Conservation (phyloP, 2,888 invertebrate species). For the Phalera bucephala region DNA sequence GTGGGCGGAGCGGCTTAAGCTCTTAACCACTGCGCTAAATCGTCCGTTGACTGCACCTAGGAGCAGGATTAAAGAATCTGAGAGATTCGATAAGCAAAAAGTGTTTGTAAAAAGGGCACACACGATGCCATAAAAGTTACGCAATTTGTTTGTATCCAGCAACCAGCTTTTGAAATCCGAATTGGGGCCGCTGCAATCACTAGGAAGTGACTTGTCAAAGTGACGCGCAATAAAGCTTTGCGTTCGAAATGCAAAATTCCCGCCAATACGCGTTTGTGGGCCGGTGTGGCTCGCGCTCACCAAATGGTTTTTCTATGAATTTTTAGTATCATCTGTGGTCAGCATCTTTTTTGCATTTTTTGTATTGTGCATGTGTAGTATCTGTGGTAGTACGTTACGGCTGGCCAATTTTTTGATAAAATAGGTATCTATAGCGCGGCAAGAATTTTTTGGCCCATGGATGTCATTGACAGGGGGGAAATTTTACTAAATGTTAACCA, state of each 20-base stretch:
- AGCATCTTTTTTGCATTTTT: conserved; percentile 6
- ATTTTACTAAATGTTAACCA: too few relatives aligned
- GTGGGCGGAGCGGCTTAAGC: too few relatives aligned
- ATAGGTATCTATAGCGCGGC: too few relatives aligned
- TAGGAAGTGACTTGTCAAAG: conserved; percentile 56
- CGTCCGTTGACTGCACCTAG: too few relatives aligned
- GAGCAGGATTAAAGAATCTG: too few relatives aligned
- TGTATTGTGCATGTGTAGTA: background rate
- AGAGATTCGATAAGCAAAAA: background rate
- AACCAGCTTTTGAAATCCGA: conserved; percentile 50
- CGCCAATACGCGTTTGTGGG: conserved; percentile 31
- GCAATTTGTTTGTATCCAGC: conserved; percentile 51
- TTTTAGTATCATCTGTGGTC: conserved; percentile 24
- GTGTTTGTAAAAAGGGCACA: conserved; percentile 7
- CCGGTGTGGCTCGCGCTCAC: conserved; percentile 14
- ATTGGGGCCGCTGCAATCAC: conserved; percentile 42
- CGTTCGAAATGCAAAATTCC: conserved; percentile 40
- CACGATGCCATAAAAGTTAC: conserved; percentile 34
- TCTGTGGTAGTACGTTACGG: too few relatives aligned
- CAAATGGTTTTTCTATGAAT: conserved; percentile 25
- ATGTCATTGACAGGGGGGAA: too few relatives aligned
- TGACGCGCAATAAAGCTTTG: conserved; percentile 50
- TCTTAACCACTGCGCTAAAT: too few relatives aligned
- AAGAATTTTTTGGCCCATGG: too few relatives aligned
- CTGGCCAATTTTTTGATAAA: too few relatives aligned